phyloP scores from a whole-genome alignment of 2,797 vertebrate genomes.

The Lindbergichthys nudifrons region DNA sequence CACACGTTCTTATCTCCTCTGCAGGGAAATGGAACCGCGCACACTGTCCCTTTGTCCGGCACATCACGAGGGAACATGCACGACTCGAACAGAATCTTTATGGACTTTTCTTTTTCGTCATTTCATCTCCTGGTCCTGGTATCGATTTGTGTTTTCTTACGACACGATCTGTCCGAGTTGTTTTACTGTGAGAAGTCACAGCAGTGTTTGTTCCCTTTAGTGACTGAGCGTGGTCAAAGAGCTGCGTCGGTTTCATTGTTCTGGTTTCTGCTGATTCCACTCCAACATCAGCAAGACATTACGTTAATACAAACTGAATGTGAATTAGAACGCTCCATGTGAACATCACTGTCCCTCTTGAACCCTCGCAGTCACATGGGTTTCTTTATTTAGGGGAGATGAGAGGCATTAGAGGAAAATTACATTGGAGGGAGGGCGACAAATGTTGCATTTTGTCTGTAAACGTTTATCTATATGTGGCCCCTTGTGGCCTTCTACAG shows the following conservation, averaged over 20 bases:
- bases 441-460: neutral
- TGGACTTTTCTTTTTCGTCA: neutral
- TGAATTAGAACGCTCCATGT: neutral
- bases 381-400: neutral
- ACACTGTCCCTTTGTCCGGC: constrained; percentile 26
- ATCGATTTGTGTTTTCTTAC: neutral
- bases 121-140: neutral
- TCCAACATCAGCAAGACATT: constrained; percentile 6
- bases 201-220: neutral
- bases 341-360: neutral
- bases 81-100: neutral
- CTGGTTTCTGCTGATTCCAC: neutral
- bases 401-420: neutral
- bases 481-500: too few relatives aligned
- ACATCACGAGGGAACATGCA: constrained; percentile 16
- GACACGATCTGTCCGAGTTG: neutral
- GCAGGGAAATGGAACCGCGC: constrained; percentile 6
- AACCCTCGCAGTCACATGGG: neutral
- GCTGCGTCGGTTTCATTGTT: neutral
- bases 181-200: neutral
- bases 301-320: neutral
- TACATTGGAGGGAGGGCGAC: neutral
- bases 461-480: neutral
- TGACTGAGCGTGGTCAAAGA: too few relatives aligned
- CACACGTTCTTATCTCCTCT: constrained; percentile 35